phyloP scores from a whole-genome alignment of 1,140 invertebrate genomes.

The Riptortus pedestris region DNA sequence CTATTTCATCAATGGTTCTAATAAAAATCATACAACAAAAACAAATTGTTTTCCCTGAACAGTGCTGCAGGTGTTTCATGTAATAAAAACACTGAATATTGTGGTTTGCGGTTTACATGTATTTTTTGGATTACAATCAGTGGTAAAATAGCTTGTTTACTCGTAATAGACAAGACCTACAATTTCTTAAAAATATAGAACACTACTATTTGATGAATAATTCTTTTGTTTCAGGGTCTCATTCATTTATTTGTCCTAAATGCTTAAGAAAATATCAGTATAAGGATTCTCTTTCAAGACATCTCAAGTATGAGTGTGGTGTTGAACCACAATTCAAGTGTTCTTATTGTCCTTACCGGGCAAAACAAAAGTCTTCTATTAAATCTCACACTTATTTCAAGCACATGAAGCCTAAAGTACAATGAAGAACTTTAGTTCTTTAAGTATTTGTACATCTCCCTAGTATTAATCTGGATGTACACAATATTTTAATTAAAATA shows the following conservation, averaged over 20 bases:
- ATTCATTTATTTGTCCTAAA: not conserved
- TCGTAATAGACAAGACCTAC: too few relatives aligned
- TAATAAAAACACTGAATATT: too few relatives aligned
- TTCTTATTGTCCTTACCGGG: constrained; percentile 39
- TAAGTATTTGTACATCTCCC: not conserved
- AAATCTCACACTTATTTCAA: constrained; percentile 3
- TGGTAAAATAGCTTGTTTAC: too few relatives aligned
- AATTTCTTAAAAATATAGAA: too few relatives aligned
- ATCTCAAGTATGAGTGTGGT: constrained; percentile 43
- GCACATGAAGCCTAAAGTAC: not conserved
- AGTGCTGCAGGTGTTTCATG: too few relatives aligned
- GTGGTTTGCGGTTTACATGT: too few relatives aligned
- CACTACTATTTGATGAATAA: too few relatives aligned
- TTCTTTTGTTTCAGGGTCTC: constrained; percentile 14
- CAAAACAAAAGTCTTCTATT: constrained; percentile 34
- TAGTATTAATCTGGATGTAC: not conserved
- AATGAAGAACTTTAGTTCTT: not conserved
- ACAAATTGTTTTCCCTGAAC: too few relatives aligned
- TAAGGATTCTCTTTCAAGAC: constrained; percentile 29
- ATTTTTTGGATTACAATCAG: too few relatives aligned
- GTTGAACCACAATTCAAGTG: constrained; percentile 46
- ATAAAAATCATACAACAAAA: too few relatives aligned
- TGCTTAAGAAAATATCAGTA: constrained; percentile 30
- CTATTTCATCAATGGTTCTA: too few relatives aligned
- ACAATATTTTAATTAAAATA: not conserved